phyloP scores from a whole-genome alignment of 1,140 invertebrate species.

The Sesamia nonagrioides region DNA sequence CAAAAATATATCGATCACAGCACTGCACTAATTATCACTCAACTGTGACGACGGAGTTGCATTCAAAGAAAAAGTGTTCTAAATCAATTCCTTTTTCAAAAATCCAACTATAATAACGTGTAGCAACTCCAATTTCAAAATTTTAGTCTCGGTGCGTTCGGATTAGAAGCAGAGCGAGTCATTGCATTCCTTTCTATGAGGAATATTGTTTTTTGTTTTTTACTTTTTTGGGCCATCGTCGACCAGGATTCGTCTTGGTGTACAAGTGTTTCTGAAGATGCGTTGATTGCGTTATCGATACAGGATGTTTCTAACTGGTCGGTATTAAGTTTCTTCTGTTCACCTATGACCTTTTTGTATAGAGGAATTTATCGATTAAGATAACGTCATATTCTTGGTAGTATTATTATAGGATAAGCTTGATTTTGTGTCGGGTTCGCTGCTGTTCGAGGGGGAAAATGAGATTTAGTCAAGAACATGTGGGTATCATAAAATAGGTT shows the following conservation, averaged over 20 bases:
- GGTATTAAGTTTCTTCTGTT: slow-evolving; percentile 6
- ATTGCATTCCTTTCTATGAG: slow-evolving; percentile 61
- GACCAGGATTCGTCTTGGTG: slow-evolving; percentile 79
- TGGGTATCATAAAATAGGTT: too few species aligned
- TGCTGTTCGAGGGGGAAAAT: too few species aligned
- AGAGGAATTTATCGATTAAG: slow-evolving; percentile 29
- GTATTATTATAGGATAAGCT: too few species aligned
- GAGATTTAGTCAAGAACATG: too few species aligned
- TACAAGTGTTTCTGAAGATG: slow-evolving; percentile 72
- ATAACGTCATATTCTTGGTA: not conserved
- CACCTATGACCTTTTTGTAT: slow-evolving; percentile 17
- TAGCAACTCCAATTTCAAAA: slow-evolving; percentile 19
- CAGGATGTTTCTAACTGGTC: slow-evolving; percentile 51
- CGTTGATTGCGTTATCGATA: slow-evolving; percentile 54
- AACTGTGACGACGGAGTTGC: not conserved
- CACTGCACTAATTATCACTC: not conserved
- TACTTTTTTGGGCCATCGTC: slow-evolving; percentile 35
- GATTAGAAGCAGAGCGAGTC: slow-evolving; percentile 48
- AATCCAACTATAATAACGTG: slow-evolving; percentile 14
- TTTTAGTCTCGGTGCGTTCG: slow-evolving; percentile 43
- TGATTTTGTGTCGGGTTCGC: too few species aligned
- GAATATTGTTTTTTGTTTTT: slow-evolving; percentile 64
- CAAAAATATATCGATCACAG: too few species aligned
- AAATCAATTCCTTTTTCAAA: slow-evolving; percentile 4
- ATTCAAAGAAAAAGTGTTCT: not conserved